These are phyloP conservation scores for Onychostruthus taczanowskii DNA, from an alignment of 2,113 vertebrate genomes.

Conservation along the genomic window DNA sequence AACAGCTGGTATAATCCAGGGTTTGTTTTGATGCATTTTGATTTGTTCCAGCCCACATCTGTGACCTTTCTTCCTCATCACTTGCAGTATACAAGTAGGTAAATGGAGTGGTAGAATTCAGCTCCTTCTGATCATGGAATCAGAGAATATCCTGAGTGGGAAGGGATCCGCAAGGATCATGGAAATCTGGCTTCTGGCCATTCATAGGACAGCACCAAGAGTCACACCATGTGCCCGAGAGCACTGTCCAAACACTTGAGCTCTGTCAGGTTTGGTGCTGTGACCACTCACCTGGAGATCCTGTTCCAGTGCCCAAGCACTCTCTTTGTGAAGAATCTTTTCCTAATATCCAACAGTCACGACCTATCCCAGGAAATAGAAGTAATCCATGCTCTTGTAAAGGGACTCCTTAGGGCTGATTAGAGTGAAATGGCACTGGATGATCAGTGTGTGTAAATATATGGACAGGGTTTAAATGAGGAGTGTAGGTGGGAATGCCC, in stretches of 20 bases:
- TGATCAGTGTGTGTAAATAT: background rate
- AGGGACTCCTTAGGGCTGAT: background rate
- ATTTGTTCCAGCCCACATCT: background rate
- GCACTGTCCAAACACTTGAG: accelerated
- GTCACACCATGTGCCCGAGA: background rate
- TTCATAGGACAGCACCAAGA: background rate
- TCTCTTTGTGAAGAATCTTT: background rate
- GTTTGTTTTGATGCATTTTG: background rate
- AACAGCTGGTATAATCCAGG: background rate
- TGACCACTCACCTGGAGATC: background rate
- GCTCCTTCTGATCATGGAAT: background rate
- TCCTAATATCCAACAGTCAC: too few relatives aligned
- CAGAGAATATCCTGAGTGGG: background rate
- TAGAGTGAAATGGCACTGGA: background rate
- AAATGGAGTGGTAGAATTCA: background rate
- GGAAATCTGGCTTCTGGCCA: background rate
- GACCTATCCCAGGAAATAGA: background rate
- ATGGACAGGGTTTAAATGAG: background rate
- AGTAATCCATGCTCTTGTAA: too few relatives aligned
- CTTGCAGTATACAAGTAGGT: background rate
- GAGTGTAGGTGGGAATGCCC: accelerated
- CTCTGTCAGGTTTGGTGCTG: background rate
- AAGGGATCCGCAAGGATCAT: background rate
- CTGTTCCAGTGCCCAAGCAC: background rate
- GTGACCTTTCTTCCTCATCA: background rate